A percentile compares a stretch with the other conserved stretches of the same genome.
Evolutionary conservation across 2,113 vertebrate genomes (phyloP).

Genomic region (Poeciliopsis retropinna): DNA sequence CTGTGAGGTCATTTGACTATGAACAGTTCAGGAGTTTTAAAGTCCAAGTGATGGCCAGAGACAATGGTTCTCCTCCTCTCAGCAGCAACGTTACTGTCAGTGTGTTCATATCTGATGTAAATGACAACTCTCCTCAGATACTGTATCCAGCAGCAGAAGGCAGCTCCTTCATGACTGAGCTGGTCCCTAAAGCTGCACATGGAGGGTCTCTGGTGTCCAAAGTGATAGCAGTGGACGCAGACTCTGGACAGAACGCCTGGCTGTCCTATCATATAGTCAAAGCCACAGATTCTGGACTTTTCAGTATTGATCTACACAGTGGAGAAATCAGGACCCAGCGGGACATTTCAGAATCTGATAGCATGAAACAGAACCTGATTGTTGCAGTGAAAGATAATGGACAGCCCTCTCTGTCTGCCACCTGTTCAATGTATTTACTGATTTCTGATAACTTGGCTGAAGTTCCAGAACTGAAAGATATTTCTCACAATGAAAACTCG

Average conservation of each 20-base stretch:
- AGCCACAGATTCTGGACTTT: slow-evolving; percentile 60
- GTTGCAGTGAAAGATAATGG: slow-evolving; percentile 17
- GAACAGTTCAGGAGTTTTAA: slow-evolving; percentile 48
- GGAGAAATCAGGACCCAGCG: slow-evolving; percentile 63
- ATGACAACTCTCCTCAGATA: slow-evolving; percentile 67
- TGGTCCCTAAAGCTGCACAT: slow-evolving; percentile 73
- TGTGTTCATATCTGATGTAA: slow-evolving; percentile 72
- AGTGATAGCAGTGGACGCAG: no score
- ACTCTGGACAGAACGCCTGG: no score
- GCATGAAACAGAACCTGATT: slow-evolving; percentile 13
- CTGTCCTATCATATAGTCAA: no score
- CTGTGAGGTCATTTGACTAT: slow-evolving; percentile 80
- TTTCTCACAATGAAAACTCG: slow-evolving; percentile 12
- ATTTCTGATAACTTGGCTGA: slow-evolving; percentile 18
- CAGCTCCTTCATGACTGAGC: slow-evolving; percentile 72
- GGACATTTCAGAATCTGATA: slow-evolving; percentile 54
- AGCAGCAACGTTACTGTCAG: slow-evolving; percentile 38
- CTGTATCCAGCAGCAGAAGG: slow-evolving; percentile 64
- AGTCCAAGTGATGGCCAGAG: slow-evolving; percentile 53
- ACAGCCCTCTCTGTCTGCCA: slow-evolving; percentile 16
- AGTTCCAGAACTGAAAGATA: slow-evolving; percentile 7
- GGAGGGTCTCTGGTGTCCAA: no score
- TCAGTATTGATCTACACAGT: slow-evolving; percentile 57
- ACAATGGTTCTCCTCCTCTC: slow-evolving; percentile 72
- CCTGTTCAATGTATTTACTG: not conserved